Conservation (phyloP, 2,113 vertebrate species). For the Grammatotria lemairii region DNA sequence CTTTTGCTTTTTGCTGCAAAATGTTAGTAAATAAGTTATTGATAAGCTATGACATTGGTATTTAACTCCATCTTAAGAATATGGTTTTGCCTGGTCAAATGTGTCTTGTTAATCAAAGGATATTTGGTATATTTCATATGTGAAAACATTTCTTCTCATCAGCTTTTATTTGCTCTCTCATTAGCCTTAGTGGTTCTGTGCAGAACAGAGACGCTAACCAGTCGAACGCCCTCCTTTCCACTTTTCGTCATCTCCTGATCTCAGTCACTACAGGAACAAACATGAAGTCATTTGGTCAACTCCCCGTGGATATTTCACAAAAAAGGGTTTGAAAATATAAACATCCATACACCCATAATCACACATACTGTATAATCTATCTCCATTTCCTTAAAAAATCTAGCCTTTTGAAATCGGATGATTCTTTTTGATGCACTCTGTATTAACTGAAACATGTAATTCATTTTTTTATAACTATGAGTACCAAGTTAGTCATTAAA, state of each 20-base stretch:
- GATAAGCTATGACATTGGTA: neutral
- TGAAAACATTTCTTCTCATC: neutral
- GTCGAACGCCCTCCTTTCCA: neutral
- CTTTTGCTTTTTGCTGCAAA: neutral
- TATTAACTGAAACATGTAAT: neutral
- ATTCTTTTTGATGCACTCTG: neutral
- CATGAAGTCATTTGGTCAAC: neutral
- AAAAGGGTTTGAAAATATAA: conserved; percentile 7
- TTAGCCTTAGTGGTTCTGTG: conserved; percentile 6
- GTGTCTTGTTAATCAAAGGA: neutral
- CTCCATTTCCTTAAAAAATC: neutral
- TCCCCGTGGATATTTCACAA: neutral
- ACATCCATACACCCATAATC: neutral
- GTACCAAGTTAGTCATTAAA: neutral
- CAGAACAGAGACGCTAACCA: neutral
- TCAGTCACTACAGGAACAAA: neutral
- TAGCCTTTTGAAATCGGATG: neutral
- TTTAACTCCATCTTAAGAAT: neutral
- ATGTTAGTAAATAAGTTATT: neutral
- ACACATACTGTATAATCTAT: neutral
- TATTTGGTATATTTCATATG: neutral
- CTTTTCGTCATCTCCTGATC: neutral
- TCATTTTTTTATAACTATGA: neutral
- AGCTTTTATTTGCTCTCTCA: neutral
- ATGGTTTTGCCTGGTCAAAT: neutral